Percentiles rank a stretch among this genome's conserved stretches.
Conservation (phyloP, 2,888 invertebrate species). For the Megamerina dolium region DNA sequence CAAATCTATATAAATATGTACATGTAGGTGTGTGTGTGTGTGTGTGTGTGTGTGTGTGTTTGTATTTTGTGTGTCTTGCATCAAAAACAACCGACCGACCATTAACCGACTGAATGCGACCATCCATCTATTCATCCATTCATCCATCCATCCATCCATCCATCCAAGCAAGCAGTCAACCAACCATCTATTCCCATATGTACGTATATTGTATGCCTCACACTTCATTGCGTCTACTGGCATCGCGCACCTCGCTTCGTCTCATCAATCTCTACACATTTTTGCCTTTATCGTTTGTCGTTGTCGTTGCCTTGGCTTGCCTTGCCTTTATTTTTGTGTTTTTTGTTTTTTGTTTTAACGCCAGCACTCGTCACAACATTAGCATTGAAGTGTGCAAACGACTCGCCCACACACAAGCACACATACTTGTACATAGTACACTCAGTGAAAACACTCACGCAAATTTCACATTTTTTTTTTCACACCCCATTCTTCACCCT, state of each 20-base stretch:
- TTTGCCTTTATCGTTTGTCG: background rate
- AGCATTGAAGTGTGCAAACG: conserved; percentile 42
- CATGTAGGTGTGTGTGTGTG: background rate
- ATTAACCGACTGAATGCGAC: background rate
- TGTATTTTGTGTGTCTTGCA: too few relatives aligned
- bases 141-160: conserved; percentile 5
- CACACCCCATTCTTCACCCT: conserved; percentile 37
- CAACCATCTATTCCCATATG: conserved; percentile 4
- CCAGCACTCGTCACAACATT: conserved; percentile 27
- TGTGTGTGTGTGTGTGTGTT: background rate
- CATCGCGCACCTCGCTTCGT: background rate
- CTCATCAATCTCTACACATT: background rate
- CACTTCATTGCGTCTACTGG: too few relatives aligned
- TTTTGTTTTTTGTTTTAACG: conserved; percentile 9
- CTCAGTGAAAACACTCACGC: conserved; percentile 26
- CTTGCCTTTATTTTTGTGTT: conserved; percentile 11
- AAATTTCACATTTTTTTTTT: conserved; percentile 43
- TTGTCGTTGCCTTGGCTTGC: conserved; percentile 8
- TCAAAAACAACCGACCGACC: too few relatives aligned
- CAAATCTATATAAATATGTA: background rate
- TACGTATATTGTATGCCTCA: too few relatives aligned
- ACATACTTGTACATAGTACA: background rate
- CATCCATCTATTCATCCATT: background rate
- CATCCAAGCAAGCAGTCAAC: conserved; percentile 8
- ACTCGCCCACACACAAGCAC: conserved; percentile 26